Conservation (phyloP, 2,888 invertebrate genomes). For the Epirrita christyi region DNA sequence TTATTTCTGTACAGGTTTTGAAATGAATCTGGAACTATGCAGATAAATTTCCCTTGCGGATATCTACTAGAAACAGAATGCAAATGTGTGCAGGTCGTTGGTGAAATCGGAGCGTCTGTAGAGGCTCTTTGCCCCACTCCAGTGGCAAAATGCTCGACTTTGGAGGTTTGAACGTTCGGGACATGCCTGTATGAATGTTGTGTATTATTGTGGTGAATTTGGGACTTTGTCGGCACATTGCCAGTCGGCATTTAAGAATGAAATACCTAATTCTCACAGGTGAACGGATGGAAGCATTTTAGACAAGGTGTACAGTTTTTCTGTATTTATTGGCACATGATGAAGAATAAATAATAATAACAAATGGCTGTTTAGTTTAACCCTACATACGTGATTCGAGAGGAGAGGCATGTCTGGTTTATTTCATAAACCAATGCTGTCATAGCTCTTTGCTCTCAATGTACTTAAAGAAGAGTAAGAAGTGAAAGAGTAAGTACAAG, state of each 20-base stretch:
- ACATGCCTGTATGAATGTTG: conserved; percentile 22
- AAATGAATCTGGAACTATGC: too few relatives aligned
- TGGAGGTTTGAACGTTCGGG: conserved; percentile 13
- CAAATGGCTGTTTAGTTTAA: too few relatives aligned
- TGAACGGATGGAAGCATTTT: background rate
- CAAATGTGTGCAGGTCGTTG: background rate
- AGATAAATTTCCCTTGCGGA: background rate
- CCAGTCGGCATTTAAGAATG: conserved; percentile 18
- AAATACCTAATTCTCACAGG: conserved; percentile 1
- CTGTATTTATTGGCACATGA: too few relatives aligned
- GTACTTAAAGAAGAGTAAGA: too few relatives aligned
- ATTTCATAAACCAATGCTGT: too few relatives aligned
- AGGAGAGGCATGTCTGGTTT: too few relatives aligned
- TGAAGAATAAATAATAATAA: too few relatives aligned
- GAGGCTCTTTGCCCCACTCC: conserved; percentile 7
- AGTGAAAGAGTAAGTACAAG: too few relatives aligned
- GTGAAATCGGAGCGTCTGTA: conserved; percentile 10
- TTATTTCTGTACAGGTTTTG: background rate
- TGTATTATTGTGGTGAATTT: conserved; percentile 20
- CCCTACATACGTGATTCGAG: too few relatives aligned
- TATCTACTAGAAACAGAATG: background rate
- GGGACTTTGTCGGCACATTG: conserved; percentile 8
- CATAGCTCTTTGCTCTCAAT: too few relatives aligned
- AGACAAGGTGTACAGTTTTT: too few relatives aligned
- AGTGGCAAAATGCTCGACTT: conserved; percentile 9